These are phyloP conservation scores for Anthophora plumipes DNA, from an alignment of 2,888 invertebrate genomes.

Conservation along the genomic window DNA sequence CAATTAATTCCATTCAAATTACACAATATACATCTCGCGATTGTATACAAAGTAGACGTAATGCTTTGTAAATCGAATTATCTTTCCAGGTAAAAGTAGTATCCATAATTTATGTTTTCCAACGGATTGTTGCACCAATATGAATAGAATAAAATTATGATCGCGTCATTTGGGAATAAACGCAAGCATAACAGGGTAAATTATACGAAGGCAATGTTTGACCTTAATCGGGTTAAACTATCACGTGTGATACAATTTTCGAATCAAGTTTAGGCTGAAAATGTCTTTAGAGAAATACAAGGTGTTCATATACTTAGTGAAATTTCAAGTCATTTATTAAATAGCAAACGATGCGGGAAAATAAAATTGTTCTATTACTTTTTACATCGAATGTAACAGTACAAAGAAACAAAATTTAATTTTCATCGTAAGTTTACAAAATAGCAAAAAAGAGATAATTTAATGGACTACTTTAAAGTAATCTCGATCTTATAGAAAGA, in stretches of 20 bases:
- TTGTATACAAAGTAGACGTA: neutral
- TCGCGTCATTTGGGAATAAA: constrained; percentile 6
- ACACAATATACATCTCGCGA: neutral
- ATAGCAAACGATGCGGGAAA: too few species aligned
- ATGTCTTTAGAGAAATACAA: neutral
- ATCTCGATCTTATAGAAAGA: too few species aligned
- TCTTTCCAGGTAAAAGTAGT: neutral
- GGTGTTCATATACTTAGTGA: neutral
- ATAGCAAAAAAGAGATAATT: too few species aligned
- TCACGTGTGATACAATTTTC: constrained; percentile 25
- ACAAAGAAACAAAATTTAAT: too few species aligned
- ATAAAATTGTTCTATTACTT: too few species aligned
- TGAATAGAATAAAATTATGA: constrained; percentile 25
- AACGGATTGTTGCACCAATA: neutral
- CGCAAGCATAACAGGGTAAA: neutral
- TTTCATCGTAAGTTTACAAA: too few species aligned
- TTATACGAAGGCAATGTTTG: constrained; percentile 19
- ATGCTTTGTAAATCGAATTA: neutral
- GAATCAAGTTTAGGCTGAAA: neutral
- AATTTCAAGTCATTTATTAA: too few species aligned
- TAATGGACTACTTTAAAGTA: too few species aligned
- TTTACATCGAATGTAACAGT: too few species aligned
- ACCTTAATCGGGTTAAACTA: constrained; percentile 36
- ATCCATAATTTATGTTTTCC: neutral
- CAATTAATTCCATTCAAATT: neutral